Percentiles rank a stretch among this genome's conserved stretches.
These are phyloP conservation scores for Tetramorium parvispinum DNA, from an alignment of 1,140 invertebrate genomes.

Conservation along the genomic window DNA sequence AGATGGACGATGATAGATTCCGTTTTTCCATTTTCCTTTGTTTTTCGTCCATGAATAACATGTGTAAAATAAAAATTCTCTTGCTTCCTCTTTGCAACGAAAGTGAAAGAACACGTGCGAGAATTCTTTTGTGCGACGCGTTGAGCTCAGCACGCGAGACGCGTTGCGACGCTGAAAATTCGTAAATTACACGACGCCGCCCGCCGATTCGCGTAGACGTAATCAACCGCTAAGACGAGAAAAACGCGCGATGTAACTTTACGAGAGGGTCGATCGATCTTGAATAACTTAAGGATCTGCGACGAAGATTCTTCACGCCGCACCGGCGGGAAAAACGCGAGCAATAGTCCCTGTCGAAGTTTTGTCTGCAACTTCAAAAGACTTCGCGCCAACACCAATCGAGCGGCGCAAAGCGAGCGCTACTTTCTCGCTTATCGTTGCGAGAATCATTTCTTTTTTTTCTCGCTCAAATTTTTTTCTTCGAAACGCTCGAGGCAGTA, in stretches of 20 bases:
- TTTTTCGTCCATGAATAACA: neutral
- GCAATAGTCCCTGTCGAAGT: constrained; percentile 26
- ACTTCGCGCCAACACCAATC: constrained; percentile 42
- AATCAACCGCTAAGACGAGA: constrained; percentile 42
- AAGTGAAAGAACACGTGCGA: constrained; percentile 5
- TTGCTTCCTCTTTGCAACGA: neutral
- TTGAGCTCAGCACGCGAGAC: neutral
- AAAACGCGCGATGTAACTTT: constrained; percentile 42
- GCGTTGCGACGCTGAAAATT: constrained; percentile 7
- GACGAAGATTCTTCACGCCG: constrained; percentile 18
- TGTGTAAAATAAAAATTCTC: constrained; percentile 2
- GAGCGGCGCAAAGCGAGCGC: constrained; percentile 22
- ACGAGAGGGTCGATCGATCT: constrained; percentile 35
- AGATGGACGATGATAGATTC: neutral
- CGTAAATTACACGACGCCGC: constrained; percentile 8
- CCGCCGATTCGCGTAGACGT: constrained; percentile 19
- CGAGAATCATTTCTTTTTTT: neutral
- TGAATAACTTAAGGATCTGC: constrained; percentile 55
- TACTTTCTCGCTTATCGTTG: constrained; percentile 6
- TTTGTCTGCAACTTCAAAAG: constrained; percentile 55
- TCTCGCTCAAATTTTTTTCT: neutral
- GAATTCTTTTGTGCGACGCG: neutral
- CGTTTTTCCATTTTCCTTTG: neutral
- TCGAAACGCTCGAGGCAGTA: neutral
- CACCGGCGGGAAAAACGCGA: neutral